Percentiles rank a stretch among this genome's conserved stretches.
Conservation (phyloP, 2,888 invertebrate species). For the Dryadula phaetusa region DNA sequence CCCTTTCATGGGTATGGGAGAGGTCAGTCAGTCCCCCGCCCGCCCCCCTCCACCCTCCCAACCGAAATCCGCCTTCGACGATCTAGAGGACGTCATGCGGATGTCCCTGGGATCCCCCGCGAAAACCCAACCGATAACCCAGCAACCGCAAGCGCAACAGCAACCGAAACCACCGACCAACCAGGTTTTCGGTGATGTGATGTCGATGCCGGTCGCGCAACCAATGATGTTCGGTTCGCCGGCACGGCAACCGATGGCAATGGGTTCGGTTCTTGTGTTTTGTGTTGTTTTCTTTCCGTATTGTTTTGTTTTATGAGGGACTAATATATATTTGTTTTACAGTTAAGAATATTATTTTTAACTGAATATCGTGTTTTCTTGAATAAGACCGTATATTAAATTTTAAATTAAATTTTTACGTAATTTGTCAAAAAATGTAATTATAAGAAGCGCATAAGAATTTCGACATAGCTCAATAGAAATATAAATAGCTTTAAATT, state of each 20-base stretch:
- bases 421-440: no score
- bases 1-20: slow-evolving; percentile 87
- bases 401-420: no score
- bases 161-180: slow-evolving; percentile 41
- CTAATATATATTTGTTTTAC: slow-evolving; percentile 45
- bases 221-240: slow-evolving; percentile 78
- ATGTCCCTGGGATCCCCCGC: slow-evolving; percentile 87
- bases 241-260: slow-evolving; percentile 75
- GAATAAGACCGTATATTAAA: slow-evolving; percentile 23
- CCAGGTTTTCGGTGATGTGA: slow-evolving; percentile 65
- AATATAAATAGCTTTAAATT: no score
- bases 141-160: slow-evolving; percentile 57
- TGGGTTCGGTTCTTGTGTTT: slow-evolving; percentile 73
- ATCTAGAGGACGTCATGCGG: slow-evolving; percentile 87
- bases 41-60: slow-evolving; percentile 82
- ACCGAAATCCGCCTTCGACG: slow-evolving; percentile 87
- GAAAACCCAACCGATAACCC: slow-evolving; percentile 68
- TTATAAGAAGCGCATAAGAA: no score
- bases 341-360: slow-evolving; percentile 5
- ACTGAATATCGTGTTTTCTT: slow-evolving; percentile 12
- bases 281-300: slow-evolving; percentile 49
- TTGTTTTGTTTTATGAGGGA: slow-evolving; percentile 50
- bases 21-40: slow-evolving; percentile 78
- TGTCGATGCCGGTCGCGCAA: slow-evolving; percentile 69
- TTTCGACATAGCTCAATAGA: no score